Evolutionary conservation across 2,888 invertebrate species (phyloP).

Genomic region (Muscina levida): DNA sequence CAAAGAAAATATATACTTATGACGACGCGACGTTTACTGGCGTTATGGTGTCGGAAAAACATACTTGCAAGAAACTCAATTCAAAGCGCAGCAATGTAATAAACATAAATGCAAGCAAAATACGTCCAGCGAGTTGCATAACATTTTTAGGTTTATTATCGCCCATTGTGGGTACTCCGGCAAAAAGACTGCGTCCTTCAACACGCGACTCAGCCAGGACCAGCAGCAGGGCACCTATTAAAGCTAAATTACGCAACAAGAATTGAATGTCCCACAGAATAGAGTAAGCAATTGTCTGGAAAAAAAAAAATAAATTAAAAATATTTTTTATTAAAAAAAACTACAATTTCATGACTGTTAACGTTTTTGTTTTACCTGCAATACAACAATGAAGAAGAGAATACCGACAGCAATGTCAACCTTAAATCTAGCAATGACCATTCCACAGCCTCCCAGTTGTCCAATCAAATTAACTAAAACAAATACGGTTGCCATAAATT

Average conservation of each 20-base stretch:
- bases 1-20: conserved; percentile 3
- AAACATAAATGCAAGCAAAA: conserved; percentile 99
- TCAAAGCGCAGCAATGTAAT: conserved; percentile 97
- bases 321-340: neutral
- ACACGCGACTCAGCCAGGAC: conserved; percentile 97
- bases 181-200: conserved; percentile 96
- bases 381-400: conserved; percentile 95
- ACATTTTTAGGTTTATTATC: conserved; percentile 99
- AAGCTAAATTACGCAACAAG: conserved; percentile 95
- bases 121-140: conserved; percentile 96
- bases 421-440: conserved; percentile 95
- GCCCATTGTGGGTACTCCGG: conserved; percentile 94
- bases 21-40: neutral
- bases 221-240: conserved; percentile 97
- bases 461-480: conserved; percentile 97
- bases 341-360: neutral
- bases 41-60: no score
- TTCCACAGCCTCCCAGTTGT: conserved; percentile 96
- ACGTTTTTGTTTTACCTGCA: conserved; percentile 86
- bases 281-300: conserved; percentile 94
- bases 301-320: conserved; percentile 11
- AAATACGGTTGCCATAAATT: conserved; percentile 95
- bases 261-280: conserved; percentile 99
- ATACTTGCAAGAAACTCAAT: conserved; percentile 91
- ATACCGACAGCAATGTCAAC: conserved; percentile 95